Evolutionary conservation across 2,888 invertebrate species (phyloP), one percentile per base, ranked within the genome.

Genomic region (Cataglyphis cursor): DNA sequence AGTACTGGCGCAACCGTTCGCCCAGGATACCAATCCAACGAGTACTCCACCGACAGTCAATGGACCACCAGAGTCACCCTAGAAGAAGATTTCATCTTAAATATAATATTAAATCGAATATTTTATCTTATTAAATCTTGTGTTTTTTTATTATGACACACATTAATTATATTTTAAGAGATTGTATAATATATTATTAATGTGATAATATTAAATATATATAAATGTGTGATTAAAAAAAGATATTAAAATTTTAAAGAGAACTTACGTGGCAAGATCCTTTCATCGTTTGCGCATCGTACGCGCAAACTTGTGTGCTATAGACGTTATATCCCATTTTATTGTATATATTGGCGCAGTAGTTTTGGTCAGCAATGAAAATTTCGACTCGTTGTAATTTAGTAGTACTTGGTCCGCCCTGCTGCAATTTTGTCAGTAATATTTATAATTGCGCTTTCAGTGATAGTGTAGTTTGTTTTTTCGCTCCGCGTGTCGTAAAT

Each of bases 331-430:
- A 70, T 8, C 66, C 24, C 6, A 21, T 6, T 0, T 10, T 28
- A 0, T 0, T 8, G 70, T 92, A 93, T 10, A 75, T 72, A 0
- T 82, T 1, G 2, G 91, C 92, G 89, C 97, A 97, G 0, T 94
- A 87, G 0, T 94, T 90, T 5, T 95, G 95, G 88, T 95, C 96
- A 8, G 96, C 95, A 90, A 96, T 95, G 0, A 96, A 95, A 0
- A 97, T 95, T 54, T 95, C 89, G 0, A 96, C 96, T 75, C 95
- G 95, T 88, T 96, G 96, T 41, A 96, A 88, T 89, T 92, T 90
- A 8, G 81, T 84, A 12, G 92, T 89, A 8, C 85, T 85, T 0
- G 82, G 57, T 24, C 93, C 94, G 6, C 90, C 92, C 68, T 87
- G 81, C 89, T 94, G 78, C 6, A 85, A 81, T 78, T 74, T 62